Base-by-base conservation (phyloP, 2,797 vertebrate genomes). In the Spinus pinus region DNA sequence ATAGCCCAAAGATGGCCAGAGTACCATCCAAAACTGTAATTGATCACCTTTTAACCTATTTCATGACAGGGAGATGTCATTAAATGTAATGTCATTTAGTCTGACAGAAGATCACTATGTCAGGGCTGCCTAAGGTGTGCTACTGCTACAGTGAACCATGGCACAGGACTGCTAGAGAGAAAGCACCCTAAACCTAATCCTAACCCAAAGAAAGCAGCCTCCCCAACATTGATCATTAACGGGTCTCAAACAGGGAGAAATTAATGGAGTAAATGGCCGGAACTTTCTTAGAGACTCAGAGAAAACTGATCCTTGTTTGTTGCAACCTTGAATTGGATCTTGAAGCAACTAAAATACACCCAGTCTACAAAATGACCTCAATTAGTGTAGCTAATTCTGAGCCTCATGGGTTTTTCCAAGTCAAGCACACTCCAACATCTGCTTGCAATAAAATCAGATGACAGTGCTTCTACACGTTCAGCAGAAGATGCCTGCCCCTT, bases 161-260 rank as follows among this genome's bases (percentile, higher is more conserved):
- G 25, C 17, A 6, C 4, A 17, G 56, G 31, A 74, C 64, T 3
- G 7, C 21, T 46, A 87, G 61, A 46, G 13, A 80, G 9, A 31
- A 80, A 62, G 18, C 10, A 16, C 65, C 12, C 31, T 53, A 49
- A 49, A 17, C 17, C 72, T 47, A 61, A 41, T 25, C 18, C 30
- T 35, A 61, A 61, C 21, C 56, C 41, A 35, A 41, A 79, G 18
- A 35, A 53, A 54, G 73, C 3, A 3, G 7, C 25, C 35, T 82
- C 28, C 33, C 23, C 72, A n/a, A n/a, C 2, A 12, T 0, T 0
- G 1, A 24, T 42, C 17, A 10, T 51, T 46, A 73, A 19, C 1
- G 5, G 11, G 13, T 73, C 57, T 84, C 41, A 65, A 33, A 61
- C 8, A 74, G 18, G 44, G 51, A 86, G 24, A 80, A 88, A 56